Conservation (phyloP, 2,113 vertebrate genomes). For the Pristiophorus japonicus region DNA sequence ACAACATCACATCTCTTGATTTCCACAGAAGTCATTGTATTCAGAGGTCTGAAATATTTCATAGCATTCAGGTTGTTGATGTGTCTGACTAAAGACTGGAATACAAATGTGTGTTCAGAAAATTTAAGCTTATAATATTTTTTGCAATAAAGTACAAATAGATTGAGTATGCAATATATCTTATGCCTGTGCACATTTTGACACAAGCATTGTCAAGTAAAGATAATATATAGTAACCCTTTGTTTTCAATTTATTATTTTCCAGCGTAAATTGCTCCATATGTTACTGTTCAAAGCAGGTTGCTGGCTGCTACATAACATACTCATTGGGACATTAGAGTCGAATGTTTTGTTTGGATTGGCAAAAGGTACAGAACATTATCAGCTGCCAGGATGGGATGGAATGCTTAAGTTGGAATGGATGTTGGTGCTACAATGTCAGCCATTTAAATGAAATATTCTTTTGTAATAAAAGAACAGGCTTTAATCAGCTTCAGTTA, state of each 20-base stretch:
- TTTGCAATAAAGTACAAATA: background rate
- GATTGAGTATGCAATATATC: background rate
- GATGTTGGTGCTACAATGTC: slow-evolving; percentile 24
- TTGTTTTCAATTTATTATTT: slow-evolving; percentile 27
- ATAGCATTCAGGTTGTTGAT: slow-evolving; percentile 12
- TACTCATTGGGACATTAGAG: slow-evolving; percentile 23
- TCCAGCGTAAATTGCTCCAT: slow-evolving; percentile 7
- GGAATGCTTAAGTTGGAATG: slow-evolving; percentile 37
- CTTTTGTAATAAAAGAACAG: background rate
- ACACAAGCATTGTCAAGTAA: background rate
- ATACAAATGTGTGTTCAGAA: background rate
- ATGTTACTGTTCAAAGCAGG: slow-evolving; percentile 29
- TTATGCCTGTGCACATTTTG: background rate
- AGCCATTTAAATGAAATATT: slow-evolving; percentile 31
- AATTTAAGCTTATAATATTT: background rate
- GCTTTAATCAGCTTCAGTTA: slow-evolving; percentile 28
- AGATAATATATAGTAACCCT: background rate
- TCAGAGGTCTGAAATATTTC: slow-evolving; percentile 23
- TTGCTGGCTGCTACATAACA: slow-evolving; percentile 22
- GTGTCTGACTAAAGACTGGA: background rate
- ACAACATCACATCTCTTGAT: background rate
- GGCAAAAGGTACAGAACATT: slow-evolving; percentile 9
- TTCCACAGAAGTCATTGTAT: background rate
- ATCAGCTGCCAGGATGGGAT: slow-evolving; percentile 27
- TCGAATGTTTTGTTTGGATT: slow-evolving; percentile 32